phyloP scores from a whole-genome alignment of 1,140 invertebrate genomes.

The Camponotus pennsylvanicus region DNA sequence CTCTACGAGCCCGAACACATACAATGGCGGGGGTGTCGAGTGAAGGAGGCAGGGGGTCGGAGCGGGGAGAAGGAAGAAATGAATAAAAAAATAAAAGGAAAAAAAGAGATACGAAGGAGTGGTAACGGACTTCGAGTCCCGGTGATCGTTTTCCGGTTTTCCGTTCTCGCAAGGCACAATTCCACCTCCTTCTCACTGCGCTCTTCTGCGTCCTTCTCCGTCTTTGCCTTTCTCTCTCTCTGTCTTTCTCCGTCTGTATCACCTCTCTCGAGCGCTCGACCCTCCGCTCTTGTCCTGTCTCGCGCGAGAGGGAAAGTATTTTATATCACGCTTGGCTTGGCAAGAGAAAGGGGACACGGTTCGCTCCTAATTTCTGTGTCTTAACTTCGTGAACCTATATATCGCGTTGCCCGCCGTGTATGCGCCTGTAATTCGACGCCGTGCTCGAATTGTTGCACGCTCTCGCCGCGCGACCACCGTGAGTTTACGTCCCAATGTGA shows the following conservation, averaged over 20 bases:
- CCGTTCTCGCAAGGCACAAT: slow-evolving; percentile 73
- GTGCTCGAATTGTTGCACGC: slow-evolving; percentile 30
- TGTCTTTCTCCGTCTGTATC: not conserved
- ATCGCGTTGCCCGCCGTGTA: slow-evolving; percentile 60
- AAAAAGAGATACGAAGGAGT: slow-evolving; percentile 28
- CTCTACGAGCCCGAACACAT: not conserved
- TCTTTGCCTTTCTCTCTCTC: not conserved
- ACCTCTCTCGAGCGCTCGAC: slow-evolving; percentile 35
- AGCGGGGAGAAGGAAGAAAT: not conserved
- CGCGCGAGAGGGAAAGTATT: slow-evolving; percentile 86
- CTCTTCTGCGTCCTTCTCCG: not conserved
- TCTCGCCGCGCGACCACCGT: not conserved
- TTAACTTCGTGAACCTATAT: slow-evolving; percentile 82
- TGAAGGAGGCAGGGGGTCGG: not conserved
- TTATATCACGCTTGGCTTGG: slow-evolving; percentile 86
- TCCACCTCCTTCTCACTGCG: slow-evolving; percentile 32
- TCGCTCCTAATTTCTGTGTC: slow-evolving; percentile 86
- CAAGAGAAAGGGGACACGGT: slow-evolving; percentile 86
- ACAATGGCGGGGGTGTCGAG: slow-evolving; percentile 21
- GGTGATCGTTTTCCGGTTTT: slow-evolving; percentile 84
- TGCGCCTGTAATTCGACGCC: slow-evolving; percentile 72
- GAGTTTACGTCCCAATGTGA: not conserved
- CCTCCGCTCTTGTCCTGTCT: slow-evolving; percentile 60
- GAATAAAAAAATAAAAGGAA: slow-evolving; percentile 49
- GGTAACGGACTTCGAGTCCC: slow-evolving; percentile 44